phyloP scores from a whole-genome alignment of 2,797 vertebrate species.

The Tauraco hartlaubi region DNA sequence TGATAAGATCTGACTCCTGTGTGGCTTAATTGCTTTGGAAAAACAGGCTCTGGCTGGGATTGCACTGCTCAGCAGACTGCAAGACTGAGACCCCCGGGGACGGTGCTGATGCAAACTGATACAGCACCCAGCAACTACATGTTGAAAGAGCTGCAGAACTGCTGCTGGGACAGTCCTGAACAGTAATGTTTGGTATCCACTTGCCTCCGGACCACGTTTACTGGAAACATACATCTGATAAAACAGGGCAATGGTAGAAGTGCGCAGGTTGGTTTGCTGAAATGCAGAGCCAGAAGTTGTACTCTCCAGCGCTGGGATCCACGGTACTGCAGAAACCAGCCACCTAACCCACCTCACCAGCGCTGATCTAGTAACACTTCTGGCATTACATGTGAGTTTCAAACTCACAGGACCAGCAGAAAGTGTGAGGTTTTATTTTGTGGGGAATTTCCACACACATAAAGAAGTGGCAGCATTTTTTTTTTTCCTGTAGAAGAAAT shows the following conservation, averaged over 20 bases:
- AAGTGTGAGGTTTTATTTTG: not conserved
- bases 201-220: not conserved
- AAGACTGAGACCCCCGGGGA: not conserved
- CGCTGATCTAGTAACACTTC: too few relatives aligned
- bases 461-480: not conserved
- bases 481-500: not conserved
- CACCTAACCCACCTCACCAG: not conserved
- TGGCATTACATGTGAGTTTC: not conserved
- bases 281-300: not conserved
- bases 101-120: not conserved
- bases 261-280: not conserved
- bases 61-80: not conserved
- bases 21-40: not conserved
- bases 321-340: not conserved
- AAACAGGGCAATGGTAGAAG: rapidly evolving
- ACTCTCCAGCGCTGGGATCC: not conserved
- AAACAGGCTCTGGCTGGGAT: not conserved
- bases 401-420: not conserved
- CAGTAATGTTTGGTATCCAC: too few relatives aligned
- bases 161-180: not conserved
- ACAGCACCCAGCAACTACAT: not conserved
- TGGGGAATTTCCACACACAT: not conserved
- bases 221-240: not conserved
- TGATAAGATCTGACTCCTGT: not conserved
- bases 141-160: not conserved